Base-by-base conservation (phyloP, 2,113 vertebrate species). In the Neogobius melanostomus region DNA sequence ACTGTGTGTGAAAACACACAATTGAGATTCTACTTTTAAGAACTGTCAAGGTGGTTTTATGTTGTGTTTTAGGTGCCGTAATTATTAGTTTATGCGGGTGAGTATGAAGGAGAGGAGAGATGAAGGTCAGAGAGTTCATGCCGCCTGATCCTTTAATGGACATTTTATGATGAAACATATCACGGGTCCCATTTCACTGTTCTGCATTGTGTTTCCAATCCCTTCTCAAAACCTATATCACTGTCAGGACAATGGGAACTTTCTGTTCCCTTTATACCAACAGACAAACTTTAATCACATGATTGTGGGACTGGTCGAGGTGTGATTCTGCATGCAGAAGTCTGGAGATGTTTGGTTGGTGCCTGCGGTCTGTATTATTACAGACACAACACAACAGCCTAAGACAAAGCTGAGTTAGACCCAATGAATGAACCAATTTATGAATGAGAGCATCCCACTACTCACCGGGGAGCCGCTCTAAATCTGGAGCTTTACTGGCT, bases 111-210 rank as follows among this genome's bases (percentile, higher is more conserved):
- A 9, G 14, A 43, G 28, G 7, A 46, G 47, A 53, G 44, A 21
- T 36, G 6, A 15, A 71, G 62, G 57, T 70, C 17, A 11, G 2
- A 46, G 47, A 8, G 56, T 64, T 74, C 50, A 66, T 51, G 49
- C 12, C 49, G 52, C 21, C 4, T 3, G 36, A 51, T 52, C 8
- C 21, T 17, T 59, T 28, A 17, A 68, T 54, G 17, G 50, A 49
- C 43, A 36, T 57, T 68, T 53, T 78, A 72, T 73, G 74, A 85
- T 82, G 66, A 79, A 79, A 75, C 2, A 21, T 46, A 46, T 64
- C 11, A 21, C 10, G 47, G 62, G 16, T 64, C 17, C 16, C 45
- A n/a, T 65, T 65, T 65, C 63, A 50, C 21, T 44, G 11, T 14
- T 46, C 51, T 4, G 59, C 70, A 43, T 67, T 7, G 47, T 36